Evolutionary conservation across 2,888 invertebrate species (phyloP), one percentile per base, ranked within the genome.

Genomic region (Ormyrus rosae): DNA sequence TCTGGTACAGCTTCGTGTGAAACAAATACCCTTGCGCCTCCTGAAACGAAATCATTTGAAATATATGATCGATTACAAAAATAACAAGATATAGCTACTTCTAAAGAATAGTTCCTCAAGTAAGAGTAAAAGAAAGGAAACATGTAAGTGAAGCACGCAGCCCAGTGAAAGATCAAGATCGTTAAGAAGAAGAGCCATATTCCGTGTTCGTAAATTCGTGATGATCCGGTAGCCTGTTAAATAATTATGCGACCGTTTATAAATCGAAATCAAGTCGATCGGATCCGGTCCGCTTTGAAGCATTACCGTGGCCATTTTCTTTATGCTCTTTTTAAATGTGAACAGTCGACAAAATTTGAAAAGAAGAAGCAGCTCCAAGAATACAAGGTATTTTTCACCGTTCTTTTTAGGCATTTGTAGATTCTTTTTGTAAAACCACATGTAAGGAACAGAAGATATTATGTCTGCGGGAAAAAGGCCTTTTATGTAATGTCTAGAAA

Each of bases 391-490:
- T 76, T 87, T 85, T 0, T 82, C 79, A 34, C 11, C 13, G 6
- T 85, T 19, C 5, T 81, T 73, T 5, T 84, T 84, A 3, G 86
- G 83, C 55, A 82, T 81, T 34, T 74, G 50, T 2, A 64, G 46
- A 64, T 61, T 70, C 10, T 69, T 72, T 19, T 81, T 64, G 61
- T 84, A 73, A 68, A 88, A 84, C 87, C 87, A 89, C 5, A 76
- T 78, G 63, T 87, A 89, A 0, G 89, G 89, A 46, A 91, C 50
- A 0, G 90, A 89, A 0, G 90, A 89, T 50, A 90, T 13, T 34
- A 91, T 78, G 78, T 91, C 91, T 8, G 89, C 68, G n/a, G 89
- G 9, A 82, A 91, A 91, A 68, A 84, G 86, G 63, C 87, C 85
- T 79, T 79, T 85, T 8, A 85, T 56, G 71, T 91, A 91, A 84